Conservation (phyloP, 2,888 invertebrate genomes). For the Saturnia pavonia region DNA sequence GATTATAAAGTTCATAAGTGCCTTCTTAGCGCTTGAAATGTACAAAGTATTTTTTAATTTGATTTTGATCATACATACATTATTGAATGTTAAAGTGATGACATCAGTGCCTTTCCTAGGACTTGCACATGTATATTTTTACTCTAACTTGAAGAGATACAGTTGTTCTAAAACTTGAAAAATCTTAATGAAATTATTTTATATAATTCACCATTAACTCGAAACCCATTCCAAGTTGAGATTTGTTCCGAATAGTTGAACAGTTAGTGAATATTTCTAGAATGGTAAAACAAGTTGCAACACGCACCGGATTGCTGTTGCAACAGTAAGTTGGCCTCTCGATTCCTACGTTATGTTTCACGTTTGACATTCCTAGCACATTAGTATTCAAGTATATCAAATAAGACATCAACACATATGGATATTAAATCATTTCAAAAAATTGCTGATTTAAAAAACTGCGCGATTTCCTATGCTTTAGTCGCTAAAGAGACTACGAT, state of each 20-base stretch:
- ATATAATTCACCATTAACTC: conserved; percentile 9
- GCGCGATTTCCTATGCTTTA: not conserved
- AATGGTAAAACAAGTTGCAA: conserved; percentile 39
- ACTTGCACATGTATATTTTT: too few species aligned
- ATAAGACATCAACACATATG: not conserved
- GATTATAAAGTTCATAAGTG: too few species aligned
- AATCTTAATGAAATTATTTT: not conserved
- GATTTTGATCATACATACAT: too few species aligned
- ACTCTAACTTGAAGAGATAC: too few species aligned
- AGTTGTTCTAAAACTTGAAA: not conserved
- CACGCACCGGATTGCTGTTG: conserved; percentile 38
- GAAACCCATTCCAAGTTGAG: conserved; percentile 6
- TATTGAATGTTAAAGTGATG: too few species aligned
- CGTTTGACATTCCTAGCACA: conserved; percentile 14
- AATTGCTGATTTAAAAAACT: not conserved
- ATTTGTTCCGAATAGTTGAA: conserved; percentile 18
- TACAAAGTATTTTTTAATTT: too few species aligned
- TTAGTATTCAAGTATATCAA: conserved; percentile 14
- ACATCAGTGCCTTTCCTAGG: not conserved
- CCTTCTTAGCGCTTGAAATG: too few species aligned
- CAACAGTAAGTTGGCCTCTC: conserved; percentile 29
- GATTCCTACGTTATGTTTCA: conserved; percentile 19
- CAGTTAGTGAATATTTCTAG: conserved; percentile 30
- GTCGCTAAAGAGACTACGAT: not conserved
- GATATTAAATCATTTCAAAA: not conserved